These are phyloP conservation scores for Tinamus guttatus DNA, from an alignment of 2,113 vertebrate genomes.

Conservation along the genomic window DNA sequence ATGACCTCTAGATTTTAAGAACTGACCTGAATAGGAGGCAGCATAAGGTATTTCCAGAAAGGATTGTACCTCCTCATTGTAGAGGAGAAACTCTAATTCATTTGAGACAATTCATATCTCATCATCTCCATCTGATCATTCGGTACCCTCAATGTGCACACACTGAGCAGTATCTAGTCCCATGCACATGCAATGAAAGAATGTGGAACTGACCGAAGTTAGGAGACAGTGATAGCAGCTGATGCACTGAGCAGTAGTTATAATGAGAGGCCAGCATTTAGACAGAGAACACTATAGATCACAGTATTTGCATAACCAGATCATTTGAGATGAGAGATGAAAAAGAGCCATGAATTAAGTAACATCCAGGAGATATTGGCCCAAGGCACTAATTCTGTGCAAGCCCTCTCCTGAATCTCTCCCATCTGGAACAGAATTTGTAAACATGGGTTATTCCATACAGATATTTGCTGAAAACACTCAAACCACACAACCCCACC, in stretches of 20 bases:
- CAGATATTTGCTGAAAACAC: background rate
- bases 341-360: background rate
- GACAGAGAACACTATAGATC: background rate
- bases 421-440: background rate
- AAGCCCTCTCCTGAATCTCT: background rate
- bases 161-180: background rate
- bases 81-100: background rate
- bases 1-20: background rate
- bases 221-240: background rate
- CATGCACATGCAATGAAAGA: accelerated
- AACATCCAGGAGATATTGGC: background rate
- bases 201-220: background rate
- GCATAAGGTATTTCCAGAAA: background rate
- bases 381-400: background rate
- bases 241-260: background rate
- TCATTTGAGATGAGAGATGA: background rate
- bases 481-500: background rate
- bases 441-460: background rate
- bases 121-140: background rate
- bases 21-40: background rate
- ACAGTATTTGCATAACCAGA: background rate
- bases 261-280: background rate
- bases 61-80: background rate
- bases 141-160: background rate
- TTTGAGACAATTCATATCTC: background rate